phyloP scores from a whole-genome alignment of 1,140 invertebrate species.

The Panagrolaimus sp. region DNA sequence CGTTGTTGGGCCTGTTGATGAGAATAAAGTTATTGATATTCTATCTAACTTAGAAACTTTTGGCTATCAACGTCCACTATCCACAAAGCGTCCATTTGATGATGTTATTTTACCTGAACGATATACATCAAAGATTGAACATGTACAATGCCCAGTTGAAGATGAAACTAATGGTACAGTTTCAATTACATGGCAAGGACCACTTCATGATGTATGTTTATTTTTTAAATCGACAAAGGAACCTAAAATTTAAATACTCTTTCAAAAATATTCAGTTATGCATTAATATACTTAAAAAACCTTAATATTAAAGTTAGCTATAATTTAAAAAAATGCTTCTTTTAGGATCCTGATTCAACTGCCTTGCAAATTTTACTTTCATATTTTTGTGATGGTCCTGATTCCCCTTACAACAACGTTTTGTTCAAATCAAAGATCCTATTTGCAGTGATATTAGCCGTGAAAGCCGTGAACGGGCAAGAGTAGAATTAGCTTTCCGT shows the following conservation, averaged over 20 bases:
- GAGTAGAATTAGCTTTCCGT: slow-evolving; percentile 66
- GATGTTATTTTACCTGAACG: slow-evolving; percentile 65
- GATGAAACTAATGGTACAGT: slow-evolving; percentile 17
- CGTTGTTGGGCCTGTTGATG: slow-evolving; percentile 73
- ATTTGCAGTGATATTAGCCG: slow-evolving; percentile 69
- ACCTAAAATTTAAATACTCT: too few species aligned
- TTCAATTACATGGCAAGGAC: slow-evolving; percentile 20
- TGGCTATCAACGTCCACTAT: slow-evolving; percentile 54
- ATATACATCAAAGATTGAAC: slow-evolving; percentile 61
- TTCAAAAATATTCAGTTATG: too few species aligned
- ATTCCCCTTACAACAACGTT: slow-evolving; percentile 75
- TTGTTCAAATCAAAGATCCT: slow-evolving; percentile 76
- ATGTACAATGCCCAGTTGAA: slow-evolving; percentile 66
- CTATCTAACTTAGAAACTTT: slow-evolving; percentile 38
- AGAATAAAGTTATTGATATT: slow-evolving; percentile 70
- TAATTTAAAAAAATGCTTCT: too few species aligned
- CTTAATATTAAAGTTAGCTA: too few species aligned
- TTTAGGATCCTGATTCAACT: slow-evolving; percentile 5
- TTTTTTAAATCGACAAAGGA: too few species aligned
- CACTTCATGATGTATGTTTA: slow-evolving; percentile 19
- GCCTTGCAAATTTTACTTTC: slow-evolving; percentile 67
- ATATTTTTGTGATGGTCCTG: slow-evolving; percentile 75
- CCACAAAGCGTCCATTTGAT: slow-evolving; percentile 65
- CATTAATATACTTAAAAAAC: too few species aligned
- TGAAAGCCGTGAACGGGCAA: slow-evolving; percentile 29